These are phyloP conservation scores for Monomorium pharaonis DNA, from an alignment of 1,140 invertebrate genomes.

Conservation along the genomic window DNA sequence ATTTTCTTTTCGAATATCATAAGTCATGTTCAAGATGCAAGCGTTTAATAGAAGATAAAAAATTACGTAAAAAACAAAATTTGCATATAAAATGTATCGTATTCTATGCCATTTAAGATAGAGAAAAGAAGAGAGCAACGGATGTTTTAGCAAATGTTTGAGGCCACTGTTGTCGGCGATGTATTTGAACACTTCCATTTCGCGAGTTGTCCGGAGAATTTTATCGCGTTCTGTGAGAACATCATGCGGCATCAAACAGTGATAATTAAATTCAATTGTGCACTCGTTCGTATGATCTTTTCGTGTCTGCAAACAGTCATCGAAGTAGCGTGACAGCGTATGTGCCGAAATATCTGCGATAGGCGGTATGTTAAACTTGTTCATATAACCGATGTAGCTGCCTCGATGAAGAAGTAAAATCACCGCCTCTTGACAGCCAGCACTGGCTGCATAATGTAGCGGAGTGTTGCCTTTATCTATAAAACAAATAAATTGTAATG, in stretches of 20 bases:
- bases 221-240: neutral
- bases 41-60: no score
- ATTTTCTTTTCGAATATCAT: no score
- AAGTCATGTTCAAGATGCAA: no score
- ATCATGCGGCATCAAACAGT: conserved; percentile 87
- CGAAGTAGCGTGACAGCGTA: conserved; percentile 89
- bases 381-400: conserved; percentile 89
- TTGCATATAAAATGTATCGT: conserved; percentile 81
- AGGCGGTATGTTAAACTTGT: conserved; percentile 89
- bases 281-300: conserved; percentile 86
- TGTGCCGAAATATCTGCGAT: conserved; percentile 89
- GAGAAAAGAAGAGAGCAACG: conserved; percentile 91
- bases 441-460: conserved; percentile 92
- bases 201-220: conserved; percentile 44
- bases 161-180: conserved; percentile 88
- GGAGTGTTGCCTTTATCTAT: conserved; percentile 90
- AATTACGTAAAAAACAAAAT: no score
- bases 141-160: conserved; percentile 90
- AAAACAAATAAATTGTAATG: neutral
- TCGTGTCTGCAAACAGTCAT: conserved; percentile 89
- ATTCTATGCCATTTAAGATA: conserved; percentile 93
- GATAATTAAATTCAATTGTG: conserved; percentile 90
- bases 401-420: conserved; percentile 88
- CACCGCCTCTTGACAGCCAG: conserved; percentile 87
- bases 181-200: conserved; percentile 88